Conservation (phyloP, 2,888 invertebrate genomes). For the Theretra japonica region DNA sequence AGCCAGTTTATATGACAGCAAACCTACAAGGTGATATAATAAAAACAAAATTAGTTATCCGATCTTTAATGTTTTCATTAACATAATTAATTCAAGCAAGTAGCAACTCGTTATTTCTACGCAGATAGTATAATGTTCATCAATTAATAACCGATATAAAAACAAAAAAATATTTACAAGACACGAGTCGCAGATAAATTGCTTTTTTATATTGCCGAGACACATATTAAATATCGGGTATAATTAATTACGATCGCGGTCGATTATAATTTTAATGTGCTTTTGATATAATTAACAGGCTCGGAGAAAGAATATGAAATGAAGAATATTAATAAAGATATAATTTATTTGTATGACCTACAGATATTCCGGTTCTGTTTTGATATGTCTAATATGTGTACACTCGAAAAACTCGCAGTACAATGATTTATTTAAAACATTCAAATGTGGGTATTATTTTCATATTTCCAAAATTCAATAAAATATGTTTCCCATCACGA, state of each 20-base stretch:
- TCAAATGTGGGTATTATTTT: not conserved
- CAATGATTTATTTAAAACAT: not conserved
- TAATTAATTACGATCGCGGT: conserved; percentile 42
- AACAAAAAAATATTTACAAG: conserved; percentile 7
- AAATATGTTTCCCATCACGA: too few relatives aligned
- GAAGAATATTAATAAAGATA: too few relatives aligned
- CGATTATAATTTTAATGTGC: conserved; percentile 47
- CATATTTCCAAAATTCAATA: too few relatives aligned
- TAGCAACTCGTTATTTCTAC: conserved; percentile 6
- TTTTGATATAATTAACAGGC: conserved; percentile 39
- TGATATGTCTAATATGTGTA: too few relatives aligned
- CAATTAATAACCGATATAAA: conserved; percentile 14
- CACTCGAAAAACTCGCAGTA: too few relatives aligned
- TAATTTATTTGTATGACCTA: too few relatives aligned
- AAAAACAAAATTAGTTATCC: conserved; percentile 11
- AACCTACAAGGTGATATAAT: not conserved
- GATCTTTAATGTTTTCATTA: conserved; percentile 5
- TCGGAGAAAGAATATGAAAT: not conserved
- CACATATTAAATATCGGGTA: conserved; percentile 43
- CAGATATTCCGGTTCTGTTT: too few relatives aligned
- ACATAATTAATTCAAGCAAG: conserved; percentile 17
- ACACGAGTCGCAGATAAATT: conserved; percentile 25
- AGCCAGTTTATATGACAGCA: too few relatives aligned
- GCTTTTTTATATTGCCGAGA: conserved; percentile 33
- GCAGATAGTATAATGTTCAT: conserved; percentile 13